These are phyloP conservation scores for Sminthurinus signatus DNA, from an alignment of 1,140 invertebrate species.

Conservation along the genomic window DNA sequence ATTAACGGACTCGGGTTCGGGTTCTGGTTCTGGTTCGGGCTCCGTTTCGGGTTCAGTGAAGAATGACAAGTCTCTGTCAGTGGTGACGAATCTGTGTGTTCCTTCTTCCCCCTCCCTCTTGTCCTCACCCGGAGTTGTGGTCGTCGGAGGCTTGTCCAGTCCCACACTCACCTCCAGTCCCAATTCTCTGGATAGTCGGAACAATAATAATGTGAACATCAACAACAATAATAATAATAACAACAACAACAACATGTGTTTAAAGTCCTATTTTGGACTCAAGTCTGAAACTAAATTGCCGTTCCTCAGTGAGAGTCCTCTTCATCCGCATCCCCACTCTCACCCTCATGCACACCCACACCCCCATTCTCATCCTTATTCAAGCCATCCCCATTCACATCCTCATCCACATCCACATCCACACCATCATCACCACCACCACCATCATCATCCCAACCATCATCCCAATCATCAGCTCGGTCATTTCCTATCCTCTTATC, in stretches of 20 bases:
- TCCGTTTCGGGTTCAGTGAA: no score
- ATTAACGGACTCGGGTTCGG: no score
- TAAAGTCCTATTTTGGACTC: constrained; percentile 6
- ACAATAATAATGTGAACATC: no score
- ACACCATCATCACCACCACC: constrained; percentile 6
- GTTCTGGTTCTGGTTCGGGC: no score
- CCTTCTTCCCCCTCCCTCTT: no score
- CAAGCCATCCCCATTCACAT: neutral
- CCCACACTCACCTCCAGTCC: neutral
- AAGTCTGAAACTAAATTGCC: neutral
- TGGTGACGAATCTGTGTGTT: neutral
- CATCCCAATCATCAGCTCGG: neutral
- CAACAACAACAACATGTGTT: no score
- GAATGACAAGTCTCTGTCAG: no score
- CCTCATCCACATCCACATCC: neutral
- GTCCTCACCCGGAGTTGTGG: neutral
- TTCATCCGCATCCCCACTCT: neutral
- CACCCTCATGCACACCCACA: neutral
- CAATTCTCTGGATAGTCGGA: neutral
- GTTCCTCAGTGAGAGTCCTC: neutral
- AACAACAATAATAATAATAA: no score
- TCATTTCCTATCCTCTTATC: neutral
- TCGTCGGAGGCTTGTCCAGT: neutral
- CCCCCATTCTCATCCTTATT: constrained; percentile 4
- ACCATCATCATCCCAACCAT: constrained; percentile 9